phyloP scores from a whole-genome alignment of 2,888 invertebrate species.

The Nephrotoma appendiculata region DNA sequence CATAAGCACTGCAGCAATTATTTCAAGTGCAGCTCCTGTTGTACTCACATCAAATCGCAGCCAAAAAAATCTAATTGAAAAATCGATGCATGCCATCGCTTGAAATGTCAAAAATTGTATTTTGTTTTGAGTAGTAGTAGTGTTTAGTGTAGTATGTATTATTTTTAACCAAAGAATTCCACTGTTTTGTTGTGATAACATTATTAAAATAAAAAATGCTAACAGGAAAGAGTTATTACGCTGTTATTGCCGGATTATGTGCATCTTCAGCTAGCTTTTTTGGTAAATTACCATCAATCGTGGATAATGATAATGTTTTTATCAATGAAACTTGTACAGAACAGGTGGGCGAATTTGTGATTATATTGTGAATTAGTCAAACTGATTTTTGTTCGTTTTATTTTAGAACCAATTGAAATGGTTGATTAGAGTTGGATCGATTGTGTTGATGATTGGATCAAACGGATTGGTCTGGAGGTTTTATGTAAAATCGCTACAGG shows the following conservation, averaged over 20 bases:
- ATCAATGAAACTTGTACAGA: background rate
- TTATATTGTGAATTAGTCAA: background rate
- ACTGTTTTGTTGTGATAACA: background rate
- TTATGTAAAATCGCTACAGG: constrained; percentile 42
- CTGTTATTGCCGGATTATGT: constrained; percentile 36
- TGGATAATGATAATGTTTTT: background rate
- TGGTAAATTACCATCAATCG: constrained; percentile 36
- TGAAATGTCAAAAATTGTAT: background rate
- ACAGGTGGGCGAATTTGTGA: constrained; percentile 15
- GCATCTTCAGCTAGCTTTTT: constrained; percentile 43
- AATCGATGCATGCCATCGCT: background rate
- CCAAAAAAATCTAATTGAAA: background rate
- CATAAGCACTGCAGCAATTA: too few species aligned
- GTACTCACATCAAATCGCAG: too few species aligned
- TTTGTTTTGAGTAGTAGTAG: background rate
- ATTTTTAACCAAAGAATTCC: background rate
- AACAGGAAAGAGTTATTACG: constrained; percentile 18
- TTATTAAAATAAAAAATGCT: background rate
- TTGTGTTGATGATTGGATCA: constrained; percentile 37
- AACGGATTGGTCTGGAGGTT: constrained; percentile 42
- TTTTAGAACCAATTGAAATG: constrained; percentile 19
- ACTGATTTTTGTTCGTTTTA: background rate
- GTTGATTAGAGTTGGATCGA: constrained; percentile 26
- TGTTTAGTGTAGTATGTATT: background rate
- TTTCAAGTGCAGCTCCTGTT: too few species aligned